Evolutionary conservation across 2,888 invertebrate species (phyloP).

Genomic region (Silvanus unidentatus): DNA sequence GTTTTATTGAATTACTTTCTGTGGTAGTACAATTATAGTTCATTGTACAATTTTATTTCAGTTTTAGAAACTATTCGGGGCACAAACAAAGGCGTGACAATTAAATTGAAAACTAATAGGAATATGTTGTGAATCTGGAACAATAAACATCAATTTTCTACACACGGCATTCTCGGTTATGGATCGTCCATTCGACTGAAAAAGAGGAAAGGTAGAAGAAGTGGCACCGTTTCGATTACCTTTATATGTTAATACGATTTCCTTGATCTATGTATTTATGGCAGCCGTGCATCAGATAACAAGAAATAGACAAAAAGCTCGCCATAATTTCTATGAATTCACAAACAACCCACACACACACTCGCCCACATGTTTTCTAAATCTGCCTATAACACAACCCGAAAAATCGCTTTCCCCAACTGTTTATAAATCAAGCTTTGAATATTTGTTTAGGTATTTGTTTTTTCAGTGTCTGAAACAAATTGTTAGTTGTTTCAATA

Average conservation of each 20-base stretch:
- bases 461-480: constrained; percentile 30
- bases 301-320: constrained; percentile 13
- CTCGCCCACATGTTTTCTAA: too few relatives aligned
- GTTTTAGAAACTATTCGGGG: too few relatives aligned
- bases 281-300: constrained; percentile 42
- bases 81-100: too few relatives aligned
- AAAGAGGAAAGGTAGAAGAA: constrained; percentile 31
- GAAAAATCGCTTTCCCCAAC: constrained; percentile 31
- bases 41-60: too few relatives aligned
- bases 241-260: constrained; percentile 35
- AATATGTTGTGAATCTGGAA: too few relatives aligned
- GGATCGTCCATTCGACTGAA: too few relatives aligned
- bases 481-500: constrained; percentile 38
- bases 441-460: constrained; percentile 38
- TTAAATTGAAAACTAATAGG: too few relatives aligned
- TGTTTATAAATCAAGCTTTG: constrained; percentile 45
- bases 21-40: too few relatives aligned
- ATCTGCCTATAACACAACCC: too few relatives aligned
- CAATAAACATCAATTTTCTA: too few relatives aligned
- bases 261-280: constrained; percentile 45
- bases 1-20: too few relatives aligned
- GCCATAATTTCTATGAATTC: constrained; percentile 42
- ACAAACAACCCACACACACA: constrained; percentile 32
- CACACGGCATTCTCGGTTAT: too few relatives aligned
- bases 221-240: constrained; percentile 36